Conservation (phyloP, 2,113 vertebrate species). For the Thryonomys swinderianus region DNA sequence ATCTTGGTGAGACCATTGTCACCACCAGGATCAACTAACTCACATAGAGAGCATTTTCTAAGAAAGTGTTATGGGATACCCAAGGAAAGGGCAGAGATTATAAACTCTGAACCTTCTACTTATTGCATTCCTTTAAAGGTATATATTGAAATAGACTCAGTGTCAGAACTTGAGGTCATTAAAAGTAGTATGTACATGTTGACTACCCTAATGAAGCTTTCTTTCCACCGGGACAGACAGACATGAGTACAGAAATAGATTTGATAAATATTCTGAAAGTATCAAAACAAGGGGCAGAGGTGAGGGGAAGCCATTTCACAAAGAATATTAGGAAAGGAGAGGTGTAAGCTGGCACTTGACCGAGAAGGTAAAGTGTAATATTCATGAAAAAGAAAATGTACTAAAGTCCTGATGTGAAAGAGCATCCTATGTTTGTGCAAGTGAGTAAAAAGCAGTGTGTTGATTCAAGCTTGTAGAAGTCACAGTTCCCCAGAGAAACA, state of each 20-base stretch:
- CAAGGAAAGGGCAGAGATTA: background rate
- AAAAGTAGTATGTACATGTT: background rate
- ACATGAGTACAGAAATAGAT: background rate
- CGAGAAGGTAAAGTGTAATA: background rate
- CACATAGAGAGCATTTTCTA: background rate
- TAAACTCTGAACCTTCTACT: background rate
- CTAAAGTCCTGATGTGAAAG: background rate
- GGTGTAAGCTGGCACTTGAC: background rate
- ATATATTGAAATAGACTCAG: background rate
- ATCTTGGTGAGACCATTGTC: background rate
- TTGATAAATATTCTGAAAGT: background rate
- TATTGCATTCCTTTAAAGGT: background rate
- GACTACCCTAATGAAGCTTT: background rate
- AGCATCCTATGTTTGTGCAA: background rate
- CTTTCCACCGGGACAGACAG: background rate
- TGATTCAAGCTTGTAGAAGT: background rate
- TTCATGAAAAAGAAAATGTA: background rate
- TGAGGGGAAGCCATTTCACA: background rate
- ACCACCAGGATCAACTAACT: background rate
- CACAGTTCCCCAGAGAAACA: background rate
- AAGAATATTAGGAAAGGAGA: background rate
- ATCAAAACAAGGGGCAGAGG: background rate
- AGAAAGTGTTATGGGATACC: background rate
- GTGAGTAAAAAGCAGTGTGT: background rate
- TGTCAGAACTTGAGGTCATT: background rate